A percentile compares a stretch with the other conserved stretches of the same genome.
Conservation (phyloP, 1,140 invertebrate genomes). For the Megalopta genalis region DNA sequence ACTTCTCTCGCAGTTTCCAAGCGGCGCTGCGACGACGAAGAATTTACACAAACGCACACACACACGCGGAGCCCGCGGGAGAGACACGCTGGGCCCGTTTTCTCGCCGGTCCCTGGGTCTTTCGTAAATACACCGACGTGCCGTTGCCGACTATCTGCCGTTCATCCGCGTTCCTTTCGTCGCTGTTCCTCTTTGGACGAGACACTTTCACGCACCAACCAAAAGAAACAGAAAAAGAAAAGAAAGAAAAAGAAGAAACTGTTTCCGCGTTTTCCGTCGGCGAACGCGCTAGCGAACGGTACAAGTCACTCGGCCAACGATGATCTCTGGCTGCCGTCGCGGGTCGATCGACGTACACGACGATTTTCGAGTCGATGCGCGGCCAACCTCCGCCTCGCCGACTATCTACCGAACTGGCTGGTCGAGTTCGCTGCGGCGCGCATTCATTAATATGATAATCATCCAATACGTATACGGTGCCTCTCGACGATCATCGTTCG, state of each 20-base stretch:
- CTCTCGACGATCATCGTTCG: conserved; percentile 45
- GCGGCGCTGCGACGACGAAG: neutral
- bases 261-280: no score
- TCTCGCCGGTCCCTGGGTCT: neutral
- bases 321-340: no score
- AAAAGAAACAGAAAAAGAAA: no score
- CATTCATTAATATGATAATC: conserved; percentile 72
- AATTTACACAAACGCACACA: neutral
- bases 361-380: conserved; percentile 24
- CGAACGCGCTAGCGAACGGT: no score
- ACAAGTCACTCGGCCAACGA: no score
- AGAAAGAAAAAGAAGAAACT: neutral
- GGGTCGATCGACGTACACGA: conserved; percentile 1
- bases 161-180: neutral
- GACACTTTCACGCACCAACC: conserved; percentile 22
- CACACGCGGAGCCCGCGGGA: neutral
- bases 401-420: conserved; percentile 49
- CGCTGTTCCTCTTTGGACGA: conserved; percentile 5
- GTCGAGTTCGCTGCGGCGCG: conserved; percentile 47
- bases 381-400: conserved; percentile 37
- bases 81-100: neutral
- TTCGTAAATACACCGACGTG: neutral
- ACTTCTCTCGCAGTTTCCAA: conserved; percentile 1
- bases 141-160: neutral
- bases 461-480: conserved; percentile 60